Percentiles rank a stretch among this genome's conserved stretches.
phyloP scores from a whole-genome alignment of 2,113 vertebrate species.

The Sialia sialis region DNA sequence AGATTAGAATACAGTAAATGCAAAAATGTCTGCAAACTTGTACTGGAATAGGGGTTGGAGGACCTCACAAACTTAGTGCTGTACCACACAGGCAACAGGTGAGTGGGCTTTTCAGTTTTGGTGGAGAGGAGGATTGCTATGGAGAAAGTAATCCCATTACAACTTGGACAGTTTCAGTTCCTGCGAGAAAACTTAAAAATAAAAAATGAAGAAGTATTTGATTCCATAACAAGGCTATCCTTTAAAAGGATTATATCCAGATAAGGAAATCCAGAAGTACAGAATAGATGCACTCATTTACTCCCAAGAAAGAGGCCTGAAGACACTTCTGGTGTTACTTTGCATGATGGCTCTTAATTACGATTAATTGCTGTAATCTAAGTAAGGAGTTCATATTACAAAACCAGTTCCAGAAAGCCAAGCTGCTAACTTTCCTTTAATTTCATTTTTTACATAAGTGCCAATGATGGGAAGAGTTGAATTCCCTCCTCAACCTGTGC shows the following conservation, averaged over 20 bases:
- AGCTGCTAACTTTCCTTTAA: background rate
- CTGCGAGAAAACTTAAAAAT: background rate
- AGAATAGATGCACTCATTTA: background rate
- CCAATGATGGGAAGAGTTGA: background rate
- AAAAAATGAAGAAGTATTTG: background rate
- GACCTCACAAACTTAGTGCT: background rate
- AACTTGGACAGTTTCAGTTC: background rate
- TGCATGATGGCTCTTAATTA: accelerated
- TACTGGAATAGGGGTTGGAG: background rate
- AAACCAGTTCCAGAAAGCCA: background rate
- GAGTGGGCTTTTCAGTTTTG: background rate
- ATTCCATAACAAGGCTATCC: background rate
- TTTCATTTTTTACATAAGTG: background rate
- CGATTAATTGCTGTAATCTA: background rate
- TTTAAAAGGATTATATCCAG: background rate
- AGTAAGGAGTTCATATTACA: background rate
- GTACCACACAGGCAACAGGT: background rate
- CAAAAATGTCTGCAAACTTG: background rate
- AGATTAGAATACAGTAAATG: background rate
- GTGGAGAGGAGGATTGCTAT: background rate
- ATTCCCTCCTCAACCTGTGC: background rate
- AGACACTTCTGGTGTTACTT: background rate
- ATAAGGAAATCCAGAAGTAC: background rate
- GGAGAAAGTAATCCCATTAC: background rate
- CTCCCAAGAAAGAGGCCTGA: background rate